phyloP scores from a whole-genome alignment of 2,113 vertebrate genomes.

The Anas platyrhynchos region DNA sequence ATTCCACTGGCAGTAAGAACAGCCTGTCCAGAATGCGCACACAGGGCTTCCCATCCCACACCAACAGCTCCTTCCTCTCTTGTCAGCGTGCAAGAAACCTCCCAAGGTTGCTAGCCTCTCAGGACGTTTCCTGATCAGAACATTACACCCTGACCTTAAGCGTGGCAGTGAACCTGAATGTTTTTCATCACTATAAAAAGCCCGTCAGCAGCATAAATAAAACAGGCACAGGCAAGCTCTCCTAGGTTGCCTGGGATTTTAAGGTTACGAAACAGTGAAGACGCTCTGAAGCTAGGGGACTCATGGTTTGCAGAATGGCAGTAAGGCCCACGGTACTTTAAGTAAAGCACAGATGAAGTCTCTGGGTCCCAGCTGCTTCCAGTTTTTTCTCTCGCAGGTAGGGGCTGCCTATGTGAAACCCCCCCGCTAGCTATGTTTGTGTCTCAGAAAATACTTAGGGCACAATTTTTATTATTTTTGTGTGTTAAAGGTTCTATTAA shows the following conservation, averaged over 20 bases:
- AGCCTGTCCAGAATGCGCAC: not conserved
- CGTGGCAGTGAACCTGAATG: not conserved
- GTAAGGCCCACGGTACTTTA: not conserved
- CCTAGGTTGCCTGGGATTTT: not conserved
- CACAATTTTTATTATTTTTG: not conserved
- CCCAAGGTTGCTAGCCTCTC: not conserved
- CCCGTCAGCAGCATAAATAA: not conserved
- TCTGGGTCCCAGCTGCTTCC: not conserved
- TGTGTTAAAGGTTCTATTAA: not conserved
- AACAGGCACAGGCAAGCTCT: not conserved
- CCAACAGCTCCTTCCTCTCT: not conserved
- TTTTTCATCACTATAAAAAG: not conserved
- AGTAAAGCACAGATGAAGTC: not conserved
- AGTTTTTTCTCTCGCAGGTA: not conserved
- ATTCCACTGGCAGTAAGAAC: not conserved
- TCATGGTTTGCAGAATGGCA: not conserved
- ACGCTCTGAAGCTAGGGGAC: not conserved
- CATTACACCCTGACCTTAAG: not conserved
- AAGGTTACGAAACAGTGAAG: slow-evolving; percentile 12
- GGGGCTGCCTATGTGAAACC: not conserved
- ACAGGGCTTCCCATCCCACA: not conserved
- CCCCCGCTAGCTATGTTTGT: not conserved
- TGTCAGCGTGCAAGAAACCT: not conserved
- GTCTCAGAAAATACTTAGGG: not conserved
- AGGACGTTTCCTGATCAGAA: not conserved